Conservation (phyloP, 2,113 vertebrate species). For the Puntigrus tetrazona region DNA sequence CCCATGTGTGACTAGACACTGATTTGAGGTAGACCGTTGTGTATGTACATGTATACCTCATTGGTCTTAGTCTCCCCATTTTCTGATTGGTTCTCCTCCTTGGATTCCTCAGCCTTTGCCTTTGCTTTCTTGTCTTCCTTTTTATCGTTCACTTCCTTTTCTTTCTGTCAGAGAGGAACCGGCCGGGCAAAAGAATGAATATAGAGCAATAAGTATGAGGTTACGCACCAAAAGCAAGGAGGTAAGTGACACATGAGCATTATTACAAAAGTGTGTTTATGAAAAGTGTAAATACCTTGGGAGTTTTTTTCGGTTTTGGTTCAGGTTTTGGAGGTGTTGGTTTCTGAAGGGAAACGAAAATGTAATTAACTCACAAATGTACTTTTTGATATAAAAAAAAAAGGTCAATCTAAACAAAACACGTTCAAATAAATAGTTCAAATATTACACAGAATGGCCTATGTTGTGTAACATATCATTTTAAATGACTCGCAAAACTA, state of each 20-base stretch:
- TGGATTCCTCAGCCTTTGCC: constrained; percentile 72
- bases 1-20: not conserved
- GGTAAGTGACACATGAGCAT: not conserved
- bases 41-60: constrained; percentile 68
- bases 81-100: constrained; percentile 81
- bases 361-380: not conserved
- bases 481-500: not conserved
- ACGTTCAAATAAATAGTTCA: not conserved
- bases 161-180: constrained; percentile 71
- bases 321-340: constrained; percentile 76
- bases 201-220: not conserved
- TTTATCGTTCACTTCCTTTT: constrained; percentile 78
- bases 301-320: constrained; percentile 80
- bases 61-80: constrained; percentile 83
- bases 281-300: constrained; percentile 71
- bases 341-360: constrained; percentile 68
- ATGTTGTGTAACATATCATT: not conserved
- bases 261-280: not conserved
- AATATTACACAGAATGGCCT: not conserved
- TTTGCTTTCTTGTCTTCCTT: constrained; percentile 77
- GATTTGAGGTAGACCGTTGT: not conserved
- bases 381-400: not conserved
- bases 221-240: not conserved
- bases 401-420: not conserved
- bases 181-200: not conserved